phyloP scores from a whole-genome alignment of 2,888 invertebrate species.

The Carabus problematicus region DNA sequence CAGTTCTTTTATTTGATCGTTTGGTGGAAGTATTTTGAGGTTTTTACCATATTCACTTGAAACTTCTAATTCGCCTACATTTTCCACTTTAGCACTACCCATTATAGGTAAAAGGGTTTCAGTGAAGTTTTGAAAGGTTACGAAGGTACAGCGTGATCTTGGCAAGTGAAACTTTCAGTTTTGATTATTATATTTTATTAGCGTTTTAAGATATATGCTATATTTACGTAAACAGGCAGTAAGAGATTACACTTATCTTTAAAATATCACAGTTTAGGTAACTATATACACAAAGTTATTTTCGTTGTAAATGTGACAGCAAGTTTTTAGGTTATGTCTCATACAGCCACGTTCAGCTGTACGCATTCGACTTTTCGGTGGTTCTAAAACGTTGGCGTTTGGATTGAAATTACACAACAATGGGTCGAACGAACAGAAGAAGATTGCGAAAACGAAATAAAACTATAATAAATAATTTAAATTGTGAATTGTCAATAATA shows the following conservation, averaged over 20 bases:
- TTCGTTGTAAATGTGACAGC: conserved; percentile 24
- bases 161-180: conserved; percentile 1
- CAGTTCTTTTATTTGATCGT: conserved; percentile 82
- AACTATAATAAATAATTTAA: conserved; percentile 53
- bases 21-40: conserved; percentile 74
- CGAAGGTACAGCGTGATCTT: conserved; percentile 8
- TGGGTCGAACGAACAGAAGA: conserved; percentile 64
- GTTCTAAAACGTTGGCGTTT: conserved; percentile 16
- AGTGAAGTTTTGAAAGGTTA: conserved; percentile 19
- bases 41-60: conserved; percentile 69
- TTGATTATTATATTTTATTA: not conserved
- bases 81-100: conserved; percentile 58
- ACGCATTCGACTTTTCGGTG: conserved; percentile 11
- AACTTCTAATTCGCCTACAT: conserved; percentile 51
- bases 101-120: conserved; percentile 47
- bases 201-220: not conserved
- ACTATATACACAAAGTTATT: conserved; percentile 21
- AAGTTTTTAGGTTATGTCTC: conserved; percentile 34
- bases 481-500: conserved; percentile 58
- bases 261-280: conserved; percentile 39
- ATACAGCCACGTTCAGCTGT: conserved; percentile 5
- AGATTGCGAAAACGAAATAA: conserved; percentile 54
- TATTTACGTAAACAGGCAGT: not conserved
- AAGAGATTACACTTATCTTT: not conserved
- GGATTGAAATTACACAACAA: not conserved